phyloP scores from a whole-genome alignment of 2,888 invertebrate species.

The Lepas anatifera region DNA sequence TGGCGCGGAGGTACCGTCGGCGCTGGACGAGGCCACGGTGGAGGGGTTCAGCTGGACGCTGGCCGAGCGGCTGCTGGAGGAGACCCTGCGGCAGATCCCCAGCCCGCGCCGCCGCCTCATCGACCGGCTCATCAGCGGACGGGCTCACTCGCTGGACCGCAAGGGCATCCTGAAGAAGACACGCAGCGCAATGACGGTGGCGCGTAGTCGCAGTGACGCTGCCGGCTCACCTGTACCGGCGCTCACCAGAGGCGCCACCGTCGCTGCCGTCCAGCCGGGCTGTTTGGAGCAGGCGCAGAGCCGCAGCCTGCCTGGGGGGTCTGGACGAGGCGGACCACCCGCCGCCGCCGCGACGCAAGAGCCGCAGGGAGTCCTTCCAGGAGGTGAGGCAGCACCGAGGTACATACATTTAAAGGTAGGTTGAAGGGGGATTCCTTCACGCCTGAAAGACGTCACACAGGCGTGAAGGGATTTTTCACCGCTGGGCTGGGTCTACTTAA shows the following conservation, averaged over 20 bases:
- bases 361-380: background rate
- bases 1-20: background rate
- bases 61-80: constrained; percentile 21
- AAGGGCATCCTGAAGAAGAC: constrained; percentile 21
- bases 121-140: background rate
- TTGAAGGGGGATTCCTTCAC: background rate
- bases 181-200: constrained; percentile 15
- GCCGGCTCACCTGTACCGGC: background rate
- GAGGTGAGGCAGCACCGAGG: constrained; percentile 15
- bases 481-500: too few relatives aligned
- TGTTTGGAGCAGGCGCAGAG: background rate
- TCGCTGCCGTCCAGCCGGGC: background rate
- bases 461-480: too few relatives aligned
- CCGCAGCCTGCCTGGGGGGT: background rate
- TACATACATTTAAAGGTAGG: background rate
- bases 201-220: constrained; percentile 18
- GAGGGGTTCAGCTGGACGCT: constrained; percentile 22
- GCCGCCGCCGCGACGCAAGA: constrained; percentile 11
- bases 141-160: background rate
- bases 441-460: too few relatives aligned
- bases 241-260: background rate
- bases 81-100: constrained; percentile 14
- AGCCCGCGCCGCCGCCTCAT: constrained; percentile 3
- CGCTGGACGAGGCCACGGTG: constrained; percentile 20
- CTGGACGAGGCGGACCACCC: background rate